A percentile compares a stretch with the other conserved stretches of the same genome.
Evolutionary conservation across 64 coral and sea anemone genomes (phyloP).

Genomic region (Montipora sp.): DNA sequence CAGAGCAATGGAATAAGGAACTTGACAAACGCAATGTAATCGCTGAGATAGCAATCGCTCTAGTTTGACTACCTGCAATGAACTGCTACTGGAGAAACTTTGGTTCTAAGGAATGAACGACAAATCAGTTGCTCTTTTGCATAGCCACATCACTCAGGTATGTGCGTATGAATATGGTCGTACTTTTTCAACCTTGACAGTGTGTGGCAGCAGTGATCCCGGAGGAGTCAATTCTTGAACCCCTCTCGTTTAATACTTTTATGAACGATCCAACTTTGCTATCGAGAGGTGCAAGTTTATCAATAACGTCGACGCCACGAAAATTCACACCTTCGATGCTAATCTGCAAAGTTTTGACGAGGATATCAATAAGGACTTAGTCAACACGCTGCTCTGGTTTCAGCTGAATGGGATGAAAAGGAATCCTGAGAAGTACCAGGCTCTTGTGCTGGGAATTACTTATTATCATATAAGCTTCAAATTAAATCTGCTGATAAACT

Average conservation of each 20-base stretch:
- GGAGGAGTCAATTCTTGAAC: background rate
- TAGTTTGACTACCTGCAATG: too few species aligned
- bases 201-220: background rate
- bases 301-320: background rate
- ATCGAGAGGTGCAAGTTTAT: background rate
- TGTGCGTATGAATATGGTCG: background rate
- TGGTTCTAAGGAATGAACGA: too few species aligned
- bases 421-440: background rate
- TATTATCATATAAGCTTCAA: background rate
- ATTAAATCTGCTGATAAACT: background rate
- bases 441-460: background rate
- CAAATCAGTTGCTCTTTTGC: background rate
- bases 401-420: background rate
- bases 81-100: too few species aligned
- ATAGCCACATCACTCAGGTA: background rate
- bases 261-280: conserved; percentile 11
- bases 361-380: background rate
- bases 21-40: too few species aligned
- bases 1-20: too few species aligned
- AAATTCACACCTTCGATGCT: background rate
- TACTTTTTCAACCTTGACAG: background rate
- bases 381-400: background rate
- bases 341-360: background rate
- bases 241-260: background rate
- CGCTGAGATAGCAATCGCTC: too few species aligned